Evolutionary conservation across 1,140 invertebrate genomes (phyloP), one percentile per base, ranked within the genome.

Genomic region (Drosophila arawakana): DNA sequence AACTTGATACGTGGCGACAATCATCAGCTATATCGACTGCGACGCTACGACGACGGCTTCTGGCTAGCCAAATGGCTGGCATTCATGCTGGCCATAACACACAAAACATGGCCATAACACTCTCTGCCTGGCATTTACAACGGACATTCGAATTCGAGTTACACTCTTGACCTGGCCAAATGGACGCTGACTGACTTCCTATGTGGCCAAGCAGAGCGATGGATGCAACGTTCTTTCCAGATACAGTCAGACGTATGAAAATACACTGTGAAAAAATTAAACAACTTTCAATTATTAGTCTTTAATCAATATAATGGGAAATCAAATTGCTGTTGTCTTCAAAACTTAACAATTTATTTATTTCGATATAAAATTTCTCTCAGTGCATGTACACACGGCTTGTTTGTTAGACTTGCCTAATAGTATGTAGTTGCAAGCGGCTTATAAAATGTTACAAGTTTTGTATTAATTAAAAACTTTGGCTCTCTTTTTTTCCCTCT

Each of bases 391-490:
- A 30, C 25, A 30, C 25, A 30, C 25, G 25, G 25, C 25, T 30
- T 25, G 18, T 70, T 78, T 69, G 70, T 13, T 63, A 43, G 55
- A 55, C 70, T 44, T 61, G 74, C 63, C 81, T 80, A 82, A 86
- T 74, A 84, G 66, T 69, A 11, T 63, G 72, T 76, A 78, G 85
- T 71, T 11, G 54, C 37, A 57, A 77, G 73, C 74, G 75, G 80
- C 88, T 91, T 91, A 91, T 91, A 86, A 91, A 91, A 91, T 91
- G 89, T 91, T 75, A 84, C 88, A 91, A 88, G 82, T 91, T 91
- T 81, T 90, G 88, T 84, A 91, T 90, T 91, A 91, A 91, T 91
- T 91, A 91, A 91, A 90, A 91, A 91, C 83, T 91, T 90, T 35
- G 59, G 69, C 73, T 67, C 47, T 54, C 70, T 60, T 72, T 30